Base-by-base conservation (phyloP, 92 coral and sea anemone genomes). In the Umimayanthus kanabou region DNA sequence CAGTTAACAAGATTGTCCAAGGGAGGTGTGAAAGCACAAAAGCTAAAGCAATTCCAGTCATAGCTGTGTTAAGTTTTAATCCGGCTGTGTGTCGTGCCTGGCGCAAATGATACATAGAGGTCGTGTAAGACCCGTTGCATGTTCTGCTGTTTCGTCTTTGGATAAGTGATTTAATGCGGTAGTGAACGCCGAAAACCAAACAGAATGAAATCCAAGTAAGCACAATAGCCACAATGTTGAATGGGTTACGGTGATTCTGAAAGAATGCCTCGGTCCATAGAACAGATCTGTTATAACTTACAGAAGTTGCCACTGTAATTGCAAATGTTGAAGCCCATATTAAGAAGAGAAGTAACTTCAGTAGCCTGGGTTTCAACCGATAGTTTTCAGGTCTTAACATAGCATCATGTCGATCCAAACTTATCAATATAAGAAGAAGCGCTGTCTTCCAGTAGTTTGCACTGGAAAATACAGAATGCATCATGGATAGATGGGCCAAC, bases 371-470 rank as follows among this genome's bases (percentile, higher is more conserved):
- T 4, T 79, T 53, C 49, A 89, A 70, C 20, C 91, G 88, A 76
- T 89, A 81, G 55, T 75, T 42, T n/a, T 84, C 71, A 28, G 91
- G 73, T 45, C 91, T 83, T 25, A 89, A 80, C 14, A 89, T 80
- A 28, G 88, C 75, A 77, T 89, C 91, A 39, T 89, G 78, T 4
- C 91, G 76, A 40, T 89, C 91, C 61, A 89, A 15, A 71, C 91
- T 89, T 11, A 89, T 88, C 1, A 89, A 61, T 28, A 84, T 84
- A 9, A 89, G 83, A n/a, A 88, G 85, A 42, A 75, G 76, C 42
- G 88, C 73, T 88, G 84, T 89, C 26, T 83, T 39, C 14, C 76
- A 30, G 39, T 78, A 83, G 30, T 76, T 65, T 33, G 91, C 88
- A 8, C 83, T 74, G 1, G 91, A 83, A 15, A 89, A 83, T 30